Percentiles rank a stretch among this genome's conserved stretches.
Conservation (phyloP, 2,888 invertebrate genomes). For the Acanthosoma haemorrhoidale region DNA sequence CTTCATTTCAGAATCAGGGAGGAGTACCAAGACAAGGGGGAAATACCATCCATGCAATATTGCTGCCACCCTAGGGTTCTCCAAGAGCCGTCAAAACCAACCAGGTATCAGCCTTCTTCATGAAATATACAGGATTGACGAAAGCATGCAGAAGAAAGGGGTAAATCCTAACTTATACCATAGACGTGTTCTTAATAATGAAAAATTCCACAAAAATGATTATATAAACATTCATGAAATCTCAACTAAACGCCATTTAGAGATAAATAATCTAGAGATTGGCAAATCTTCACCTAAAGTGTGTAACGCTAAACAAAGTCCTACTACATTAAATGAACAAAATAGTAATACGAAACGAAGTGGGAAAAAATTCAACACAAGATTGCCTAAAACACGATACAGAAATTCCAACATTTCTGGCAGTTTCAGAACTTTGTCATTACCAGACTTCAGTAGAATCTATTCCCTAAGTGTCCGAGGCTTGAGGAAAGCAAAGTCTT, state of each 20-base stretch:
- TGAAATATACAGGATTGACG: not conserved
- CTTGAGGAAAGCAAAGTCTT: conserved; percentile 19
- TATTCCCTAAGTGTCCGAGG: conserved; percentile 16
- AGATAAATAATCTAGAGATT: not conserved
- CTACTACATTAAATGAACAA: not conserved
- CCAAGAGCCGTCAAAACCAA: not conserved
- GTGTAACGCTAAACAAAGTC: not conserved
- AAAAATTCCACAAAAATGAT: not conserved
- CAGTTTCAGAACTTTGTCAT: conserved; percentile 17
- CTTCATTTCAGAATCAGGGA: not conserved
- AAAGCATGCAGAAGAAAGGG: not conserved
- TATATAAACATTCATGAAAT: not conserved
- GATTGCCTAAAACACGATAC: not conserved
- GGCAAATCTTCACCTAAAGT: not conserved
- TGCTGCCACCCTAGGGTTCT: not conserved
- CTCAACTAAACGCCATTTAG: not conserved
- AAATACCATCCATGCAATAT: conserved; percentile 1
- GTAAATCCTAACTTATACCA: not conserved
- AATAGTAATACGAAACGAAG: not conserved
- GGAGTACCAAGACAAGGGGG: not conserved
- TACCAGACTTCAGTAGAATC: conserved; percentile 23
- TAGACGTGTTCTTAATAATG: not conserved
- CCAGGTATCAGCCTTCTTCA: conserved; percentile 17
- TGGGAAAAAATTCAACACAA: not conserved
- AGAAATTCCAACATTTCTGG: not conserved